Evolutionary conservation across 2,888 invertebrate genomes (phyloP).

Genomic region (Eupithecia exiguata): DNA sequence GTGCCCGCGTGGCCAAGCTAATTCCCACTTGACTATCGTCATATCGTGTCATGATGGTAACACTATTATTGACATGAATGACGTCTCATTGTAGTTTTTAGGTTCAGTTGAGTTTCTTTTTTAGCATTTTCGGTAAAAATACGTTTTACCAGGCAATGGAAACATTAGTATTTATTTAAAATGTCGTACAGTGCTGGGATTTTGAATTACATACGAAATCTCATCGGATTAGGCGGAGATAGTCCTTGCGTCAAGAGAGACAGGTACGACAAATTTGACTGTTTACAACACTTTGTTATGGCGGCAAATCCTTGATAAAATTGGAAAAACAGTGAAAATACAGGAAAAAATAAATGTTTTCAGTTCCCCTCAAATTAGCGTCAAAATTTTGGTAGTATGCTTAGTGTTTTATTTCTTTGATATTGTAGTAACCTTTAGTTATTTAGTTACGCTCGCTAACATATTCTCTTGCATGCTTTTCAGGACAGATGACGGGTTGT

Average conservation of each 20-base stretch:
- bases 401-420: constrained; percentile 7
- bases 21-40: background rate
- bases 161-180: constrained; percentile 60
- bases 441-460: background rate
- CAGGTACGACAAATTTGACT: constrained; percentile 75
- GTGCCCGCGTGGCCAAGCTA: too few species aligned
- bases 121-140: constrained; percentile 45
- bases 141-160: constrained; percentile 66
- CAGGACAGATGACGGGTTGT: constrained; percentile 73
- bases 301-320: constrained; percentile 74
- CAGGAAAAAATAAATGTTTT: constrained; percentile 59
- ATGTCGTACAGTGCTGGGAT: constrained; percentile 68
- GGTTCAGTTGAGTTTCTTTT: constrained; percentile 53
- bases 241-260: constrained; percentile 76
- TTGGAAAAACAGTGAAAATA: constrained; percentile 32
- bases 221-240: constrained; percentile 71
- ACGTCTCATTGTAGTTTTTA: constrained; percentile 45
- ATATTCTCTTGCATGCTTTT: constrained; percentile 46
- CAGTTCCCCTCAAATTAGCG: constrained; percentile 68
- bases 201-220: constrained; percentile 72
- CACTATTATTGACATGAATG: background rate
- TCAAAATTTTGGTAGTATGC: constrained; percentile 76
- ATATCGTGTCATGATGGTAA: too few species aligned
- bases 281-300: constrained; percentile 80
- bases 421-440: constrained; percentile 12